Conservation (phyloP, 1,140 invertebrate genomes). For the Battus philenor region DNA sequence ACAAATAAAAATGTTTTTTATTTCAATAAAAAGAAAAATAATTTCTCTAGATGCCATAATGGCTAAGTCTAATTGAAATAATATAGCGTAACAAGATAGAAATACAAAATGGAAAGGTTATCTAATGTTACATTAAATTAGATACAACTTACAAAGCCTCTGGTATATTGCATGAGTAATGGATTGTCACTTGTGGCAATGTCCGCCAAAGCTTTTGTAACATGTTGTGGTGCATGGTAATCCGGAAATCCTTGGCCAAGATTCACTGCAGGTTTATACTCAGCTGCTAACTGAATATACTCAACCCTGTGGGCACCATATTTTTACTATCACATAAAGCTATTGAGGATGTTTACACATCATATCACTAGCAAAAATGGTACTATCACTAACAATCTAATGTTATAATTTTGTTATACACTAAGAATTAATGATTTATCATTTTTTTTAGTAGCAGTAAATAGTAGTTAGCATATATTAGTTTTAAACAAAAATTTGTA, state of each 20-base stretch:
- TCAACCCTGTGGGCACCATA: constrained; percentile 86
- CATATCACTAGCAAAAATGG: background rate
- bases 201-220: constrained; percentile 86
- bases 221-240: constrained; percentile 90
- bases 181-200: constrained; percentile 83
- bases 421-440: too few relatives aligned
- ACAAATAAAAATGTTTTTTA: background rate
- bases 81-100: too few relatives aligned
- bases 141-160: constrained; percentile 85
- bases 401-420: too few relatives aligned
- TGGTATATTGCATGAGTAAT: constrained; percentile 93
- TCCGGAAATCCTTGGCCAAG: constrained; percentile 99
- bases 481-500: too few relatives aligned
- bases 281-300: constrained; percentile 90
- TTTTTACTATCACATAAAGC: too few relatives aligned
- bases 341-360: background rate
- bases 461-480: too few relatives aligned
- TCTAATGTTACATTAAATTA: background rate
- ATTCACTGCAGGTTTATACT: constrained; percentile 94
- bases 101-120: too few relatives aligned
- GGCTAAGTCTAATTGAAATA: too few relatives aligned
- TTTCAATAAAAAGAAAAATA: too few relatives aligned
- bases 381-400: background rate
- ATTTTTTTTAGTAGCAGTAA: too few relatives aligned
- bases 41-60: too few relatives aligned